These are phyloP conservation scores for Poecilia latipinna DNA, from an alignment of 2,113 vertebrate genomes.

Conservation along the genomic window DNA sequence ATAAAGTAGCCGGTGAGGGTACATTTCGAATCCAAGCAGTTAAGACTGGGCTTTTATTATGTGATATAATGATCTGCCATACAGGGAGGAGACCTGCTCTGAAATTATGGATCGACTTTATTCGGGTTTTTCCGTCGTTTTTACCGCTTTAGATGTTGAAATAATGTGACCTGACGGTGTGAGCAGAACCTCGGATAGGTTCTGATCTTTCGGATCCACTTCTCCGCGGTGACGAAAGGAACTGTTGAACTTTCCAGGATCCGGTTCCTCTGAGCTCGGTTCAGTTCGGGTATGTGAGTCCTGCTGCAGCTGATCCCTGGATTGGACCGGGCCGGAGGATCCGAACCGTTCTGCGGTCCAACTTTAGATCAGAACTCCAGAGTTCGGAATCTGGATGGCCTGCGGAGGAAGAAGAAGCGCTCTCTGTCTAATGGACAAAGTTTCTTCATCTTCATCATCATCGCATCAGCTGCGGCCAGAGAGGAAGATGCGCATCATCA, in stretches of 20 bases:
- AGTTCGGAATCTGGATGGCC: conserved; percentile 3
- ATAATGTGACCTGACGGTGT: neutral
- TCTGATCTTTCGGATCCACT: neutral
- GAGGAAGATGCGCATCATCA: conserved; percentile 38
- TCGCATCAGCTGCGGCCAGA: neutral
- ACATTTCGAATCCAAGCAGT: neutral
- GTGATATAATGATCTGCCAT: neutral
- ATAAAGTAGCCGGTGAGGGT: too few relatives aligned
- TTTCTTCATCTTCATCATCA: neutral
- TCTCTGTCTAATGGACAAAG: neutral
- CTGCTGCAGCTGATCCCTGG: conserved; percentile 21
- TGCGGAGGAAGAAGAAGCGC: conserved; percentile 4
- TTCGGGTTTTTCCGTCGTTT: neutral
- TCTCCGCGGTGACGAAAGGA: neutral
- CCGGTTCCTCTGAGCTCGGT: neutral
- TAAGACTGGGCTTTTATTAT: neutral
- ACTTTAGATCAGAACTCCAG: neutral
- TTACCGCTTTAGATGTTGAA: neutral
- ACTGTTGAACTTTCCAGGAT: neutral
- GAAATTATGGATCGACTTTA: neutral
- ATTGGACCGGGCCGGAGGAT: neutral
- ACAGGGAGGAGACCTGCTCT: neutral
- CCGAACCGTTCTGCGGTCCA: neutral
- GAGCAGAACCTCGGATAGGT: neutral
- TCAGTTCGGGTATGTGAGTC: neutral